Percentiles rank a stretch among this genome's conserved stretches.
Conservation (phyloP, 2,113 vertebrate species). For the Actenoides lindsayi region DNA sequence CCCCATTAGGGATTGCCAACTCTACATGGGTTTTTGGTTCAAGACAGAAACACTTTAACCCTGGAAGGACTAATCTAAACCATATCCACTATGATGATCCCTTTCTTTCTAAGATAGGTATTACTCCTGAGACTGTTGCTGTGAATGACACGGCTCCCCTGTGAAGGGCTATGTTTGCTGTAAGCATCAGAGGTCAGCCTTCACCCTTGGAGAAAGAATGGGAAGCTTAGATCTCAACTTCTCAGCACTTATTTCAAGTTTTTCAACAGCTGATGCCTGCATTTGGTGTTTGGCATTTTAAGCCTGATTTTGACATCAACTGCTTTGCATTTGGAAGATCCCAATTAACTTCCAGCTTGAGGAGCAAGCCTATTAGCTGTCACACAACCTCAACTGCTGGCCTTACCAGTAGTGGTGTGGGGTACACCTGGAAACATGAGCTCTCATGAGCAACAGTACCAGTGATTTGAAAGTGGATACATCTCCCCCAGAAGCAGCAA, state of each 20-base stretch:
- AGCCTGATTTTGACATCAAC: neutral
- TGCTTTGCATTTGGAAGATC: neutral
- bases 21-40: neutral
- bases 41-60: neutral
- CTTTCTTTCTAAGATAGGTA: neutral
- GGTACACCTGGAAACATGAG: neutral
- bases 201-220: neutral
- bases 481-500: neutral
- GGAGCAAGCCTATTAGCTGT: neutral
- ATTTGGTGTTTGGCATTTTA: neutral
- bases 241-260: neutral
- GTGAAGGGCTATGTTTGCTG: neutral
- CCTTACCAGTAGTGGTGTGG: neutral
- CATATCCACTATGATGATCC: neutral
- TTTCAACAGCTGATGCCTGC: neutral
- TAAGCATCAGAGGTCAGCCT: neutral
- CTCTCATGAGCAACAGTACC: fast-evolving
- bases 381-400: neutral
- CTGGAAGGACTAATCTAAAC: neutral
- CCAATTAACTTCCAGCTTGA: neutral
- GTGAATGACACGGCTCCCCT: neutral
- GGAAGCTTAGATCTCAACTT: neutral
- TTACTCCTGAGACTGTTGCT: neutral
- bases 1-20: neutral
- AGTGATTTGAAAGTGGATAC: neutral